Base-by-base conservation (phyloP, 2,797 vertebrate genomes). In the Chelmon rostratus region DNA sequence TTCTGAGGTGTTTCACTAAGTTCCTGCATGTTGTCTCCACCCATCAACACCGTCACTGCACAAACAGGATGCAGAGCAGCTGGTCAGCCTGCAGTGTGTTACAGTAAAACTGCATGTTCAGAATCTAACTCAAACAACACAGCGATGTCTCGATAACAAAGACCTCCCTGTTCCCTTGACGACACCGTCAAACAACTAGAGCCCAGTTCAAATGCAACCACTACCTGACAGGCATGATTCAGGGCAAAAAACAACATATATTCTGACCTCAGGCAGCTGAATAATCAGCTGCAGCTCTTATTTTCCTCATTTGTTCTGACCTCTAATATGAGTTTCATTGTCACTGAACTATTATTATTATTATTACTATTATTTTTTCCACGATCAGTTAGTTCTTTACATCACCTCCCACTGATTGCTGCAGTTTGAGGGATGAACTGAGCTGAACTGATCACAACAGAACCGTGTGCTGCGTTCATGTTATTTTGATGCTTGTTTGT, bases 1-100 rank as follows among this genome's bases (percentile, higher is more conserved):
- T 6, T 10, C 16, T 1, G n/a, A 42, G n/a, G 28, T 25, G 13
- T 37, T 35, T 21, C 13, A 4, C 28, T 31, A 31, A 28, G 3
- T 31, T 31, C 28, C 9, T 7, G 12, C 31, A 33, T 2, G 33
- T 62, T 1, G 8, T 23, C 47, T 44, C 47, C 47, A n/a, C 23
- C 38, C 38, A 8, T 35, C 72, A 57, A 33, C 35, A 1, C 5
- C 25, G 9, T 52, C 46, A 46, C 54, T 12, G 25, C 28, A 0
- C 49, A 10, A 70, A 47, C 53, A 75, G 67, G 72, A 67, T 47
- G 31, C 10, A 23, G 31, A 46, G 1, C 68, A 77, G 68, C 35
- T 73, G 65, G 40, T 72, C 61, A 8, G 61, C 68, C 62, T 64
- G 56, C 15, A 38, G 11, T 21, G 12, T 18, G 57, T 16, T 6